Evolutionary conservation across 2,888 invertebrate genomes (phyloP).

Genomic region (Megaustenia siamemsis): DNA sequence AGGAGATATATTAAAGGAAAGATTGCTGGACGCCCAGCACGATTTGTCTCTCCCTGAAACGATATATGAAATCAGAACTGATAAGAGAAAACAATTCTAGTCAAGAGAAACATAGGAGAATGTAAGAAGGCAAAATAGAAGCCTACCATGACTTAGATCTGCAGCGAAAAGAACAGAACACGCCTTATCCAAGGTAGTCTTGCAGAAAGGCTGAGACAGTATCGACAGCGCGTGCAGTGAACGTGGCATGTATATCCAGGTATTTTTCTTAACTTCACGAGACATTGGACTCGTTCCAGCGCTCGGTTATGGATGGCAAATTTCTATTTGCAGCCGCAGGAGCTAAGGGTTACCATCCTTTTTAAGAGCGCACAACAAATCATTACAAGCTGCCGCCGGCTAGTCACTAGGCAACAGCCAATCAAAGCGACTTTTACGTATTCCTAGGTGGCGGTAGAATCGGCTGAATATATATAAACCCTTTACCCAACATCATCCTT

Average conservation of each 20-base stretch:
- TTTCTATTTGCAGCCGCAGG: neutral
- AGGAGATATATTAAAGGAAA: no score
- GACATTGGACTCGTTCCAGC: neutral
- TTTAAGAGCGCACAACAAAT: conserved; percentile 34
- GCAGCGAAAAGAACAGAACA: neutral
- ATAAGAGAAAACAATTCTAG: no score
- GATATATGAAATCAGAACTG: no score
- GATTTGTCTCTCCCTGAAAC: no score
- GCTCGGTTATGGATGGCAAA: neutral
- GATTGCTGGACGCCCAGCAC: no score
- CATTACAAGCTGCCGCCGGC: conserved; percentile 25
- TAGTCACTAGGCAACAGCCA: conserved; percentile 39
- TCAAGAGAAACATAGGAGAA: no score
- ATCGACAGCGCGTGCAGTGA: neutral
- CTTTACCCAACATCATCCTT: neutral
- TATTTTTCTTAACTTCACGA: neutral
- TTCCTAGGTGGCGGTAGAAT: neutral
- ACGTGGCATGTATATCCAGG: neutral
- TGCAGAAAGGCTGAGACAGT: neutral
- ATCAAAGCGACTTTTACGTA: conserved; percentile 48
- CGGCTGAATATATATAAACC: conserved; percentile 53
- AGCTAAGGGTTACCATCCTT: conserved; percentile 48
- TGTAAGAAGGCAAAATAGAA: no score
- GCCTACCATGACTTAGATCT: no score
- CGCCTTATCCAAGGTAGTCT: neutral